Base-by-base conservation (phyloP, 2,888 invertebrate genomes). In the Smittia aterrima region DNA sequence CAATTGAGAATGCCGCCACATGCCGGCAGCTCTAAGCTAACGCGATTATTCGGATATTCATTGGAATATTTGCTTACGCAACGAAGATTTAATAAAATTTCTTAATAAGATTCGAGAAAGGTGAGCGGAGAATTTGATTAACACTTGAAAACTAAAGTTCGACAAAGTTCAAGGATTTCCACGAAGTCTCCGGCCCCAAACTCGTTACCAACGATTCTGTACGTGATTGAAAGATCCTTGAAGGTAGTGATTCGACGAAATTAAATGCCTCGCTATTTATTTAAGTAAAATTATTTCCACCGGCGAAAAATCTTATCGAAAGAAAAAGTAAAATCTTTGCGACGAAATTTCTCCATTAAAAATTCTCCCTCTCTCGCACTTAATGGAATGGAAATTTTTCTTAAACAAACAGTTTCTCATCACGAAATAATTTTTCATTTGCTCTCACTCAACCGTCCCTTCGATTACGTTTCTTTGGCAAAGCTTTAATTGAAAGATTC, bases 1-100 rank as follows among this genome's bases (percentile, higher is more conserved):
- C 62, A 62, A 62, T 62, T 66, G 18, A 27, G 58, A 58, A 58
- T 6, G 11, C 47, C 47, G 47, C 47, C n/a, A 47, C 47, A 16
- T 47, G 47, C 47, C 16, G n/a, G n/a, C n/a, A n/a, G 16, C 11
- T 16, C 11, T 47, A 16, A 47, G 16, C 47, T 9, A 18, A 18
- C n/a, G 7, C 58, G 22, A 58, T 58, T 58, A 58, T 58, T 58
- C n/a, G 3, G 22, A 58, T 22, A 7, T 58, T 22, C 18, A 58
- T 22, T 58, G 58, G 13, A 20, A 58, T 58, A 18, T 58, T 58
- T 7, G 47, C 7, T 47, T 4, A 4, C 38, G 4, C 47, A 11
- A 4, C 47, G 16, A 11, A n/a, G 47, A 6, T 47, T 38, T 11
- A n/a, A n/a, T n/a, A n/a, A n/a, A n/a, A n/a, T n/a, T 47, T 47